Evolutionary conservation across 2,888 invertebrate species (phyloP).

Genomic region (Monoplex corrugatus): DNA sequence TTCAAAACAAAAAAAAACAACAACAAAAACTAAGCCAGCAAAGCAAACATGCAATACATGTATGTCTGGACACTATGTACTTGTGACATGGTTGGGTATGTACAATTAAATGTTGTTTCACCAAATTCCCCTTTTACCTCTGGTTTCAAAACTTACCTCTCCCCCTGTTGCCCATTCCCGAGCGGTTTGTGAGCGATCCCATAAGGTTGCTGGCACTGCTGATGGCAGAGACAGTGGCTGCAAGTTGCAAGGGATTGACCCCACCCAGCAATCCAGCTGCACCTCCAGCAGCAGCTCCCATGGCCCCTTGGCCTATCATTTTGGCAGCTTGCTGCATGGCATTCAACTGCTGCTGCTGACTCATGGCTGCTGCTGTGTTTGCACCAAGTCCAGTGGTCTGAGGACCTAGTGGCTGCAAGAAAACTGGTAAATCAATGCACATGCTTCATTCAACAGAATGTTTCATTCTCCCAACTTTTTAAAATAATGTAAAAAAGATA

Average conservation of each 20-base stretch:
- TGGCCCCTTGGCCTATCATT: slow-evolving; percentile 47
- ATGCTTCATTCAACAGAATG: background rate
- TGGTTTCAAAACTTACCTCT: slow-evolving; percentile 46
- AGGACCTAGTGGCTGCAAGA: background rate
- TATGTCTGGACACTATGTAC: too few relatives aligned
- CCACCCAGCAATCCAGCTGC: slow-evolving; percentile 50
- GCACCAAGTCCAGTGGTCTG: slow-evolving; percentile 19
- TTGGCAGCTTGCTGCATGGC: slow-evolving; percentile 58
- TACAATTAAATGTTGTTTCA: too few relatives aligned
- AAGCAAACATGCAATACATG: too few relatives aligned
- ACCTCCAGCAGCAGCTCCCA: slow-evolving; percentile 15
- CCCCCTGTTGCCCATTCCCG: slow-evolving; percentile 19
- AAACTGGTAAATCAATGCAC: background rate
- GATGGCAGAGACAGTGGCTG: slow-evolving; percentile 54
- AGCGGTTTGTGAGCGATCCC: slow-evolving; percentile 32
- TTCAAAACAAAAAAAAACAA: too few relatives aligned
- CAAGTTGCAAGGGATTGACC: slow-evolving; percentile 45
- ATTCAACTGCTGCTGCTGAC: slow-evolving; percentile 56
- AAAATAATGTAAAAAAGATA: too few relatives aligned
- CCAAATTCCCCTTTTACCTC: too few relatives aligned
- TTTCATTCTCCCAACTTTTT: background rate
- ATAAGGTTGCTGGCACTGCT: slow-evolving; percentile 49
- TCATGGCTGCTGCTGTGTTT: slow-evolving; percentile 39
- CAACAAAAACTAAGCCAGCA: too few relatives aligned
- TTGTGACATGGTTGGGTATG: too few relatives aligned